Evolutionary conservation across 2,113 vertebrate species (phyloP).

Genomic region (Microtus oregoni): DNA sequence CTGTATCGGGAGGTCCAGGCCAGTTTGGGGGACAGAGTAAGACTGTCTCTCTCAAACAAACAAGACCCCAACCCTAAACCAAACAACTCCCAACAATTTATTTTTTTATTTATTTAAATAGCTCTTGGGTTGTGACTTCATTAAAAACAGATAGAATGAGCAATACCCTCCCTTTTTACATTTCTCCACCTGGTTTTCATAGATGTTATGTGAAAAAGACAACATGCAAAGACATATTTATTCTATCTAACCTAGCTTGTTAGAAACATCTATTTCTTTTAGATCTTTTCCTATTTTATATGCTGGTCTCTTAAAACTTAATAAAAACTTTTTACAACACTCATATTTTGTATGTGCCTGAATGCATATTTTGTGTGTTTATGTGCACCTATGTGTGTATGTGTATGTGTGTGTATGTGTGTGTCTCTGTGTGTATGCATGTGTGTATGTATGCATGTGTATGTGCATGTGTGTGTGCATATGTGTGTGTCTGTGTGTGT

Average conservation of each 20-base stretch:
- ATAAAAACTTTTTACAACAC: not conserved
- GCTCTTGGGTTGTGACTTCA: not conserved
- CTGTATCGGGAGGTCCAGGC: not conserved
- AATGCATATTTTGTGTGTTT: not conserved
- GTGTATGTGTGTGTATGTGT: too few species aligned
- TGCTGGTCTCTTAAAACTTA: not conserved
- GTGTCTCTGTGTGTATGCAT: not conserved
- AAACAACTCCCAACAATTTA: not conserved
- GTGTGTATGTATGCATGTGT: not conserved
- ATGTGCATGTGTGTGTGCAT: too few species aligned
- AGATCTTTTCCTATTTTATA: not conserved
- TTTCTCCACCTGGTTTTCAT: slow-evolving; percentile 31
- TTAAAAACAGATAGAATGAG: not conserved
- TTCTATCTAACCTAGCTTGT: not conserved
- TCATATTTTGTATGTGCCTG: not conserved
- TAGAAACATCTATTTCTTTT: not conserved
- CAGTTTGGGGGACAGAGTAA: not conserved
- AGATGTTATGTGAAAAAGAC: slow-evolving; percentile 6
- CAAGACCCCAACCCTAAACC: not conserved
- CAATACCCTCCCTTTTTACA: not conserved
- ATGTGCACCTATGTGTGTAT: too few species aligned
- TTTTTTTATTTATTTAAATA: slow-evolving; percentile 40
- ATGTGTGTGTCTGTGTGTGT: too few species aligned
- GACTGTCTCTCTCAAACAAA: not conserved
- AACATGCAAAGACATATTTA: not conserved